These are phyloP conservation scores for Hylaeus anthracinus DNA, from an alignment of 1,140 invertebrate species.

Conservation along the genomic window DNA sequence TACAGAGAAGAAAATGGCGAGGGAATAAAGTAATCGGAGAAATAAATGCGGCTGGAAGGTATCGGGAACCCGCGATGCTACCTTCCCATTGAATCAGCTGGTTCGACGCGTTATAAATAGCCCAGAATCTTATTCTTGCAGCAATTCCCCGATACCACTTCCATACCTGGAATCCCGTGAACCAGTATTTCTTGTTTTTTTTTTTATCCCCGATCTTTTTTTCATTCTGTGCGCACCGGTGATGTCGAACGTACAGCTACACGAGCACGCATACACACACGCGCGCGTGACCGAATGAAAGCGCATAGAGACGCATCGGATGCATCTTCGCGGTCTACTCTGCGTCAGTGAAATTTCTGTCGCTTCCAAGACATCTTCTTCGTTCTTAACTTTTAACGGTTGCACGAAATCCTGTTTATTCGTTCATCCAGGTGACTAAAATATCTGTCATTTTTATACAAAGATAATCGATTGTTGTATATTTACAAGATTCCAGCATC, in stretches of 20 bases:
- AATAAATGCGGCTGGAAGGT: conserved; percentile 46
- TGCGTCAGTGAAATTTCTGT: conserved; percentile 10
- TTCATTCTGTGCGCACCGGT: conserved; percentile 8
- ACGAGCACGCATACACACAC: not conserved
- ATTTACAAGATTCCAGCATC: no score
- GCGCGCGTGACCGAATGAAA: conserved; percentile 30
- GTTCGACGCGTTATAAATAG: conserved; percentile 70
- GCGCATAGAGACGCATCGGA: not conserved
- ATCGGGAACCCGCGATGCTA: conserved; percentile 43
- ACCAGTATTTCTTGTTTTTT: conserved; percentile 56
- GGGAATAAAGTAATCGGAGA: conserved; percentile 54
- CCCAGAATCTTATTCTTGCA: conserved; percentile 60
- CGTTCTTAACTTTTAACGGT: no score
- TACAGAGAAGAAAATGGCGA: conserved; percentile 37
- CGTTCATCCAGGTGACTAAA: no score
- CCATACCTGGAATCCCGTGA: conserved; percentile 62
- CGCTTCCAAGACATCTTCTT: not conserved
- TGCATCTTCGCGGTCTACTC: not conserved
- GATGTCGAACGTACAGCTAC: conserved; percentile 6
- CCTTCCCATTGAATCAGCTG: conserved; percentile 65
- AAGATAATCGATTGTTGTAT: no score
- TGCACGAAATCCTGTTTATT: no score
- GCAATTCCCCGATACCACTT: conserved; percentile 59
- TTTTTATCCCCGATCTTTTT: conserved; percentile 13
- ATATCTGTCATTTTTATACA: no score